Percentiles rank a stretch among this genome's conserved stretches.
Conservation (phyloP, 2,888 invertebrate genomes). For the Nymphalis c-album region DNA sequence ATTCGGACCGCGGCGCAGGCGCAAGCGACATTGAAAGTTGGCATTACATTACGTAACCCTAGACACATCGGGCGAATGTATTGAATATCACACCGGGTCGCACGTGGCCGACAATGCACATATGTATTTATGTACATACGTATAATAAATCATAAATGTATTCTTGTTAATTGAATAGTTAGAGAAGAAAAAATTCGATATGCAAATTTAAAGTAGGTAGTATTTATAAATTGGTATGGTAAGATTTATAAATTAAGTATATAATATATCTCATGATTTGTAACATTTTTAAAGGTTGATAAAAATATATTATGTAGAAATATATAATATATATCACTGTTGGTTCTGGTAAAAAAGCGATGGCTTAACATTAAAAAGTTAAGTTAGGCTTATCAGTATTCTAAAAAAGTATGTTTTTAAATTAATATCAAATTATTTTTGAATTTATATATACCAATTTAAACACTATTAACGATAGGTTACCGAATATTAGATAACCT, state of each 20-base stretch:
- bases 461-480: constrained; percentile 42
- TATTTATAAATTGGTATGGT: no score
- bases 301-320: no score
- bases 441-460: constrained; percentile 29
- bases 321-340: no score
- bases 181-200: neutral
- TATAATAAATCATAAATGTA: neutral
- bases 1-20: constrained; percentile 28
- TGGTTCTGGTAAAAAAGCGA: no score
- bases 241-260: no score
- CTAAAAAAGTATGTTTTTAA: neutral
- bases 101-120: constrained; percentile 59
- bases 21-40: constrained; percentile 75
- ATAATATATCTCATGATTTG: no score
- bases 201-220: neutral
- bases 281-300: no score
- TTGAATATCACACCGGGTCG: constrained; percentile 66
- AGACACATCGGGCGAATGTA: constrained; percentile 65
- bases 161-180: neutral
- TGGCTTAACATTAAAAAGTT: no score
- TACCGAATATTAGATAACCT: constrained; percentile 60
- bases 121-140: constrained; percentile 20
- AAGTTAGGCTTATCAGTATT: neutral
- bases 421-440: constrained; percentile 14
- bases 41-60: constrained; percentile 76